A percentile compares a stretch with the other conserved stretches of the same genome.
Evolutionary conservation across 2,113 vertebrate genomes (phyloP).

Genomic region (Butastur rufipennis): DNA sequence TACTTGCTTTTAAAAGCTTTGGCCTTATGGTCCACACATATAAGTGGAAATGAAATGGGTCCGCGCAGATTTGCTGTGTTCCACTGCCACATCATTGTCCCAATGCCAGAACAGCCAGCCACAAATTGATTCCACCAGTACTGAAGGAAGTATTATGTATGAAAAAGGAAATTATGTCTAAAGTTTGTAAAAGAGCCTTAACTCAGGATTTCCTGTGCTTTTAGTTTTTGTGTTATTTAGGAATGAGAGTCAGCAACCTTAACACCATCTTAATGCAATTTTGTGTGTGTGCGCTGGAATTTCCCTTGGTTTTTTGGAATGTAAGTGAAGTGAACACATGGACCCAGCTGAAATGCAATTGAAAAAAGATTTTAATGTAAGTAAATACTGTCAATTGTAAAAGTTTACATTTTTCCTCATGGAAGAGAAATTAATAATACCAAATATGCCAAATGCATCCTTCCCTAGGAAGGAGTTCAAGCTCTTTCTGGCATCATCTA

Average conservation of each 20-base stretch:
- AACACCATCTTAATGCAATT: constrained; percentile 25
- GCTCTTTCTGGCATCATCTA: neutral
- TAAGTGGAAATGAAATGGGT: neutral
- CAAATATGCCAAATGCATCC: neutral
- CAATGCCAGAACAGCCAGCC: constrained; percentile 36
- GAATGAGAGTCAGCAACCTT: constrained; percentile 17
- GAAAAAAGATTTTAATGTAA: neutral
- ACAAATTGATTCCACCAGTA: constrained; percentile 58
- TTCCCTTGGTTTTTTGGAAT: constrained; percentile 21
- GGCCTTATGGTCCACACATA: neutral
- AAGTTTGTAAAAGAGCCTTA: constrained; percentile 49
- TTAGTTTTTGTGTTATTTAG: constrained; percentile 42
- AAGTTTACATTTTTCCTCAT: neutral
- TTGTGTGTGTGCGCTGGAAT: neutral
- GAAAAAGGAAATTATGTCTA: constrained; percentile 63
- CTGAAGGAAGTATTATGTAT: constrained; percentile 57
- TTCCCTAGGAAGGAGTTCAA: neutral
- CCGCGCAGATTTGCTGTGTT: neutral
- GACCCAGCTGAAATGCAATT: neutral
- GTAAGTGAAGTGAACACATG: neutral
- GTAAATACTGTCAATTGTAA: neutral
- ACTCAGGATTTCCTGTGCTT: constrained; percentile 62
- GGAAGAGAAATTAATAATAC: neutral
- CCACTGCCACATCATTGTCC: constrained; percentile 13
- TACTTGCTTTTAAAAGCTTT: constrained; percentile 5